Base-by-base conservation (phyloP, 2,797 vertebrate genomes). In the Rhincodon typus region DNA sequence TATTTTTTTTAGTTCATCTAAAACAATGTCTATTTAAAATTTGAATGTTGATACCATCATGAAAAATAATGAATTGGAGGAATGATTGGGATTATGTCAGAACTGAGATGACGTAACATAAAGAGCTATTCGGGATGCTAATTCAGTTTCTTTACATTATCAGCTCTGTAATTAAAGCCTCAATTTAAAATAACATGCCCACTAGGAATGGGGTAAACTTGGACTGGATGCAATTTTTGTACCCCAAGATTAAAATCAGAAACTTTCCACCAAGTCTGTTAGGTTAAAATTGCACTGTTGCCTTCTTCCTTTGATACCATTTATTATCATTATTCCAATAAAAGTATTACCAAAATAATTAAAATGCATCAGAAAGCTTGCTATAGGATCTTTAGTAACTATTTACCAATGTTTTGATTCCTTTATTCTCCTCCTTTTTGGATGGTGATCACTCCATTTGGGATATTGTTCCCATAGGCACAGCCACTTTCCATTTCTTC, bases 21-120 rank as follows among this genome's bases (percentile, higher is more conserved):
- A 19, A 19, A 38, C 57, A 62, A 62, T 8, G 10, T 21, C 42
- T 42, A 57, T 5, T 90, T 90, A 34, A 12, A 90, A 19, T 34
- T 30, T 62, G 87, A 90, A 53, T 90, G 87, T 23, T 90, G 50
- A 90, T 84, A 17, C 38, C 50, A 62, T 90, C 25, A 90, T 53
- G 87, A 62, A n/a, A 90, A 90, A 27, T 30, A 90, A 90, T 19
- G 87, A 13, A 90, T 90, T 90, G 87, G 27, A 30, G 87, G 87
- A 62, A 62, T 62, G 46, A 34, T 62, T 62, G 27, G 17, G 87
- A 90, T 34, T 30, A 46, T 34, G 50, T 90, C 53, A n/a, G 87
- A 62, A 90, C 50, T 34, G 50, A n/a, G 27, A 10, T 34, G 25
- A 62, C 50, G 12, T 15, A 90, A 62, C 10, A 1, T 62, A 27